phyloP scores from a whole-genome alignment of 2,113 vertebrate genomes.

The Phalacrocorax pelagicus region DNA sequence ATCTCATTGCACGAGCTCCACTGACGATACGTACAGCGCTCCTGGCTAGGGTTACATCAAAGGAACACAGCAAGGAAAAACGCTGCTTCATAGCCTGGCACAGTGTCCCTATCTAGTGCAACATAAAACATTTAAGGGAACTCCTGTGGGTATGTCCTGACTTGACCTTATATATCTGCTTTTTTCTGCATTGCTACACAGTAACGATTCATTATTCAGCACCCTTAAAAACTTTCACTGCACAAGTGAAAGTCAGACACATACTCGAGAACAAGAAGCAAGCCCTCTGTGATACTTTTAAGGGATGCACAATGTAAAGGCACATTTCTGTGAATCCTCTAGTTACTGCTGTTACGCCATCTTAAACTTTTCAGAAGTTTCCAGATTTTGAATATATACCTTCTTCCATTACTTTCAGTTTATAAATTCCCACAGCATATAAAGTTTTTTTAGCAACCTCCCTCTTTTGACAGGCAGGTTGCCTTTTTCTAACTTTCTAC shows the following conservation, averaged over 20 bases:
- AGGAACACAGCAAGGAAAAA: background rate
- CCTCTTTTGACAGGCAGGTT: background rate
- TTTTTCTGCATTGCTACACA: background rate
- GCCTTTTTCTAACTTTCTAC: background rate
- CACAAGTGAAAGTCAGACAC: background rate
- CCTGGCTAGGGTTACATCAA: background rate
- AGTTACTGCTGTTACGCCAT: background rate
- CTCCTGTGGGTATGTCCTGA: background rate
- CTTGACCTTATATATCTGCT: background rate
- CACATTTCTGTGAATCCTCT: background rate
- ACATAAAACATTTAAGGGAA: background rate
- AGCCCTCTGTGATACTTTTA: background rate
- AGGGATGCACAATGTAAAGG: background rate
- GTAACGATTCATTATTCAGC: background rate
- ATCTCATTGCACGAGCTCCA: background rate
- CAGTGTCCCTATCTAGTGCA: rapidly evolving
- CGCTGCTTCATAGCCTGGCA: background rate
- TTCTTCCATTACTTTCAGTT: background rate
- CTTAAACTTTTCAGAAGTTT: background rate
- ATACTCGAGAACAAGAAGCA: rapidly evolving
- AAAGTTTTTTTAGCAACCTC: background rate
- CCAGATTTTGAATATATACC: rapidly evolving
- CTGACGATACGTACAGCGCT: rapidly evolving
- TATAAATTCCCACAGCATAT: background rate
- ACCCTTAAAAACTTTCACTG: background rate